phyloP scores from a whole-genome alignment of 2,113 vertebrate genomes.

The Oceanites oceanicus region DNA sequence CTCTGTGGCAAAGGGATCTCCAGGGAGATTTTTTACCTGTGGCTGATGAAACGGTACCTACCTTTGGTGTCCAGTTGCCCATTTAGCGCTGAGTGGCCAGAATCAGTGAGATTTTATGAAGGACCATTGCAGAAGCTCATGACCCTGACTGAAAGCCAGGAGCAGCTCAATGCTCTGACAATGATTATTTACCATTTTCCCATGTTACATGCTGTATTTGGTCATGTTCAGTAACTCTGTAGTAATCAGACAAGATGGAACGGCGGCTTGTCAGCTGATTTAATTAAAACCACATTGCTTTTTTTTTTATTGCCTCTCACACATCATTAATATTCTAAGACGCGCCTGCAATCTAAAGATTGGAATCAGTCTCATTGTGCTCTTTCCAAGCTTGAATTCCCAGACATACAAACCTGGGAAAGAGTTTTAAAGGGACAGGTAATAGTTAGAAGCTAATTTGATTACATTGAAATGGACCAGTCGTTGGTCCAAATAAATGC shows the following conservation, averaged over 20 bases:
- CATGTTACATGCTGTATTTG: slow-evolving; percentile 29
- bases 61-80: neutral
- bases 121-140: neutral
- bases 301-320: slow-evolving; percentile 53
- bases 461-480: slow-evolving; percentile 49
- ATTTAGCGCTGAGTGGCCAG: neutral
- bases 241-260: slow-evolving; percentile 59
- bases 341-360: slow-evolving; percentile 52
- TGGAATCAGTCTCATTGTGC: slow-evolving; percentile 57
- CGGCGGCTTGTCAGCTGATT: slow-evolving; percentile 45
- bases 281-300: slow-evolving; percentile 62
- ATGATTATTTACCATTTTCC: slow-evolving; percentile 29
- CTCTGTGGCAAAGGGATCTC: neutral
- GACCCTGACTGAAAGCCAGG: neutral
- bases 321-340: slow-evolving; percentile 66
- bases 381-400: slow-evolving; percentile 64
- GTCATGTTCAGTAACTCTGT: slow-evolving; percentile 40
- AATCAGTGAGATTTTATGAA: neutral
- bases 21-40: neutral
- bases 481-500: slow-evolving; percentile 46
- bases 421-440: slow-evolving; percentile 64
- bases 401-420: slow-evolving; percentile 58
- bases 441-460: slow-evolving; percentile 53
- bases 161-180: neutral
- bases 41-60: neutral